Evolutionary conservation across 2,888 invertebrate species (phyloP), one percentile per base, ranked within the genome.

Genomic region (Malthinus flaveolus): DNA sequence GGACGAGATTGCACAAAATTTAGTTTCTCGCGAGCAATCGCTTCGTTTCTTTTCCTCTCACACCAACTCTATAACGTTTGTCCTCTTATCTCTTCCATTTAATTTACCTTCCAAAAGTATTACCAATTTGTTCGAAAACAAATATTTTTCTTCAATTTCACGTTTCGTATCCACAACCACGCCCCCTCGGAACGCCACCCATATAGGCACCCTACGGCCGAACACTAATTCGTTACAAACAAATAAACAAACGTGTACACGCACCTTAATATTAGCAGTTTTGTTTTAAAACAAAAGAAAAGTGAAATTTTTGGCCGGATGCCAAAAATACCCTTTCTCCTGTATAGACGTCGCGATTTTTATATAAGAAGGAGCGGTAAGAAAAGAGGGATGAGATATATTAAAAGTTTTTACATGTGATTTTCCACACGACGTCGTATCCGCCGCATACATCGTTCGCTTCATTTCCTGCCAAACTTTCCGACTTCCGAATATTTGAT

Each of bases 381-480:
- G 23, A 23, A 23, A 23, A 23, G 51, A 31, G 53, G n/a, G 35
- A 32, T 42, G 42, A 49, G 49, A 61, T 61, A 61, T 61, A 61
- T 61, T 58, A 55, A 23, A 61, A 61, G 47, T 61, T 59, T 56
- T 61, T 58, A 45, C 50, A 48, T 55, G 50, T 50, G 61, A 61
- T 61, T 61, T 61, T 61, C 58, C 61, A 39, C 55, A 36, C 48
- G 62, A 56, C 52, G 59, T 56, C 59, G 49, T 50, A 49, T 56
- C 59, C 62, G 62, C 59, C 59, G 50, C 59, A 61, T 61, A 59
- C 62, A 59, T 62, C 59, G 52, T 59, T 55, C 59, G 56, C 45
- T 51, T 62, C 62, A 62, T 62, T 62, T 62, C 62, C 59, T 59
- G 55, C 54, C 31, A 57, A 54, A 46, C 49, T 52, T 45, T 51